phyloP scores from a whole-genome alignment of 2,113 vertebrate species.

The Zosterops japonicus region DNA sequence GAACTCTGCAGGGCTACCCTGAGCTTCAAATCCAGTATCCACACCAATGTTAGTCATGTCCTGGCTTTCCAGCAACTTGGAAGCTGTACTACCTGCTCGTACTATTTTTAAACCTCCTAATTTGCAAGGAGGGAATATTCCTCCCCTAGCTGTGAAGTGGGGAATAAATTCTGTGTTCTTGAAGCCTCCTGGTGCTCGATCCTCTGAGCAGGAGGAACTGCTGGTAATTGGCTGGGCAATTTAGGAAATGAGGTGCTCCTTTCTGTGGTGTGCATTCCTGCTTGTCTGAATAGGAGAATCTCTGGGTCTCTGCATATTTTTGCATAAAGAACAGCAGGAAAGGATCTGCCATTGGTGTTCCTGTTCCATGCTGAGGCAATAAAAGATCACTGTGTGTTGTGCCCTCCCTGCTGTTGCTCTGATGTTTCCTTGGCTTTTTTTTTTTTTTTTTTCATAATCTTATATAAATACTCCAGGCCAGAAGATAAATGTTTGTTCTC shows the following conservation, averaged over 20 bases:
- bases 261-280: not conserved
- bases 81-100: not conserved
- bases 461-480: not conserved
- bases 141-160: not conserved
- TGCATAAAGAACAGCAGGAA: not conserved
- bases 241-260: not conserved
- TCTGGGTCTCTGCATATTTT: not conserved
- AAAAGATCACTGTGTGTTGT: not conserved
- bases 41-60: not conserved
- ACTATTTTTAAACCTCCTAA: not conserved
- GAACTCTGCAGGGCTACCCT: not conserved
- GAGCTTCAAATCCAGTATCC: not conserved
- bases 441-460: not conserved
- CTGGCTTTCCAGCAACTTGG: not conserved
- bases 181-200: not conserved
- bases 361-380: not conserved
- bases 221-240: not conserved
- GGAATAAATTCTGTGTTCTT: not conserved
- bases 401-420: not conserved
- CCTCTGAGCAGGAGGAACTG: not conserved
- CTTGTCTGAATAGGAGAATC: not conserved
- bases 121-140: not conserved
- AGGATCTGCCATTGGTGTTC: not conserved
- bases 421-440: not conserved
- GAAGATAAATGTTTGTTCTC: conserved; percentile 2